Conservation (phyloP, 2,888 invertebrate species). For the Mongoloraphidia duomilia region DNA sequence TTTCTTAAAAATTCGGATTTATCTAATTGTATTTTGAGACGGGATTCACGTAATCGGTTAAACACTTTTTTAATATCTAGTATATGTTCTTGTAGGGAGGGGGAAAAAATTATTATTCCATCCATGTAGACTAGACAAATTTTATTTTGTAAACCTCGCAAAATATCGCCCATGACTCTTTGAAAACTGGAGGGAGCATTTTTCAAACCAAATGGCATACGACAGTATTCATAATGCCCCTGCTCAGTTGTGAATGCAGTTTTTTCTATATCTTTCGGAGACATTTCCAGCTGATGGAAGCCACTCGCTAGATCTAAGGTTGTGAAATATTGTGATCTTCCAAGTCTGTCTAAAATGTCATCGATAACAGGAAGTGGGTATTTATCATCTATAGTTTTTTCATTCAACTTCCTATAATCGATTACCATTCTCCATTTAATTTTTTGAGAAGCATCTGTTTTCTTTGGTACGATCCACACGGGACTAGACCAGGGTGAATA, state of each 20-base stretch:
- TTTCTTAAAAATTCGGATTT: slow-evolving; percentile 12
- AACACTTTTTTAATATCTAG: slow-evolving; percentile 9
- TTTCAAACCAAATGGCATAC: slow-evolving; percentile 19
- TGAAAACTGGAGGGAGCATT: slow-evolving; percentile 18
- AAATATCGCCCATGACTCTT: slow-evolving; percentile 14
- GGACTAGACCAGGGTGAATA: slow-evolving; percentile 16
- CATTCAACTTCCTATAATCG: slow-evolving; percentile 23
- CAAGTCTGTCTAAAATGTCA: slow-evolving; percentile 15
- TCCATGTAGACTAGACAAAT: slow-evolving; percentile 17
- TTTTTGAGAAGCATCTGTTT: slow-evolving; percentile 17
- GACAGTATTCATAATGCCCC: slow-evolving; percentile 17
- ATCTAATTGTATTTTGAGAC: slow-evolving; percentile 15
- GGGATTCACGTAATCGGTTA: slow-evolving; percentile 9
- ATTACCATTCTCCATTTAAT: slow-evolving; percentile 22
- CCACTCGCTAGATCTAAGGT: slow-evolving; percentile 17
- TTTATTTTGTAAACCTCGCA: too few relatives aligned
- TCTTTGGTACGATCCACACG: slow-evolving; percentile 21
- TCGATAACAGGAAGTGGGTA: slow-evolving; percentile 17
- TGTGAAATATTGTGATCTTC: slow-evolving; percentile 15
- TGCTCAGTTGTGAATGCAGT: slow-evolving; percentile 17
- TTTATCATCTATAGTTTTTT: slow-evolving; percentile 19
- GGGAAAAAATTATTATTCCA: slow-evolving; percentile 13
- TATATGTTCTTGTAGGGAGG: slow-evolving; percentile 10
- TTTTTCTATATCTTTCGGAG: slow-evolving; percentile 11
- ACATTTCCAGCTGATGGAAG: slow-evolving; percentile 17